Base-by-base conservation (phyloP, 2,797 vertebrate species). In the Aldrovandia affinis region DNA sequence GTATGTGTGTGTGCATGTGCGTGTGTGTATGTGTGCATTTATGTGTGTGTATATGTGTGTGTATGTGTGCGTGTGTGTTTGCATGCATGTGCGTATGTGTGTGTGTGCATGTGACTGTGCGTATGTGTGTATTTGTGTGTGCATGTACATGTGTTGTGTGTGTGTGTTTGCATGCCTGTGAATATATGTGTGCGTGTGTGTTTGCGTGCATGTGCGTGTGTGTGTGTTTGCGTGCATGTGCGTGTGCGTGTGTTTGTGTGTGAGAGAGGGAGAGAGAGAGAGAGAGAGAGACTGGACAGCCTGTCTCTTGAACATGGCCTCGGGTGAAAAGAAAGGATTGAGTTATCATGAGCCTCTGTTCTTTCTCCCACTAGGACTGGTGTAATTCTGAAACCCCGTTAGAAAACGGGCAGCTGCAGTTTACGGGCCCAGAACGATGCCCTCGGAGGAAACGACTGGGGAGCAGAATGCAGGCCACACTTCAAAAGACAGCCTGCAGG, bases 71-170 rank as follows among this genome's bases (percentile, higher is more conserved):
- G 30, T 30, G 0, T 70, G 22, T 14, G 89, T 91, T 88, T 89
- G 33, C 70, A n/a, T n/a, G 84, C 87, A 88, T 54, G 25, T 61
- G 42, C 57, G 54, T 68, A 85, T 88, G 68, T 70, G 42, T 79
- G 63, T 65, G 47, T 81, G 22, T 61, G 42, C 78, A 85, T 84
- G n/a, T 12, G 9, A 33, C 25, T 30, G 0, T 65, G 18, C 28
- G 90, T 91, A 88, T 89, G 36, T 70, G 84, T 87, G 88, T 54
- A 22, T 50, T 28, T 57, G 36, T 68, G 85, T 87, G 75, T 65
- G 44, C 70, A 65, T 82, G 47, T 81, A 22, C 65, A 44, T 81
- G 42, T 77, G 25, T n/a, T 61, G 42, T 80, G 86, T 84, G n/a
- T 12, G 7, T 39, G 25, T 30, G 0, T 61, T 14, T 89, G 33